Conservation (phyloP, 2,113 vertebrate species). For the Puma concolor region DNA sequence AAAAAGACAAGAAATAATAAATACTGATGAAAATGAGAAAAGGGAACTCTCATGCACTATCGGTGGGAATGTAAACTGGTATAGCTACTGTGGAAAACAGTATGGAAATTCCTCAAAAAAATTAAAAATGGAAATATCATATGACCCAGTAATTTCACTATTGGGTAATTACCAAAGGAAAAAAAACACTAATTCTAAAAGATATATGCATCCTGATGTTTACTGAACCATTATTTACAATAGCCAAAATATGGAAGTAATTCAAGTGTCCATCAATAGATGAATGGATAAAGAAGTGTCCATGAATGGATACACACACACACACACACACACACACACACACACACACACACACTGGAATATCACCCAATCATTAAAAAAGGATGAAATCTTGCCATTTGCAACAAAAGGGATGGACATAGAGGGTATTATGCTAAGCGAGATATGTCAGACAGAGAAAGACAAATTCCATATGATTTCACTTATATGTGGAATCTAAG, state of each 20-base stretch:
- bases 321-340: neutral
- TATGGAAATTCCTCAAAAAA: neutral
- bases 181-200: neutral
- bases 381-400: neutral
- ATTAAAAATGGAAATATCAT: neutral
- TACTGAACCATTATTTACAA: neutral
- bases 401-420: neutral
- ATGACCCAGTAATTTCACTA: neutral
- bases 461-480: neutral
- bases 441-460: neutral
- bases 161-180: neutral
- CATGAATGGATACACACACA: neutral
- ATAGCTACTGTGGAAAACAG: neutral
- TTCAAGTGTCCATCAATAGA: neutral
- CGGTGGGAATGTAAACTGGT: neutral
- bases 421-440: neutral
- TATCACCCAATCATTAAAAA: neutral
- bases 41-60: neutral
- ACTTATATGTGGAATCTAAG: neutral
- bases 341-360: neutral
- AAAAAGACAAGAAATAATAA: neutral
- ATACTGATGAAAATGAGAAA: neutral
- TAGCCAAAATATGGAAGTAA: neutral
- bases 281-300: neutral
- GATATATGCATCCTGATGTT: neutral